Evolutionary conservation across 2,888 invertebrate species (phyloP).

Genomic region (Melinaea menophilus): DNA sequence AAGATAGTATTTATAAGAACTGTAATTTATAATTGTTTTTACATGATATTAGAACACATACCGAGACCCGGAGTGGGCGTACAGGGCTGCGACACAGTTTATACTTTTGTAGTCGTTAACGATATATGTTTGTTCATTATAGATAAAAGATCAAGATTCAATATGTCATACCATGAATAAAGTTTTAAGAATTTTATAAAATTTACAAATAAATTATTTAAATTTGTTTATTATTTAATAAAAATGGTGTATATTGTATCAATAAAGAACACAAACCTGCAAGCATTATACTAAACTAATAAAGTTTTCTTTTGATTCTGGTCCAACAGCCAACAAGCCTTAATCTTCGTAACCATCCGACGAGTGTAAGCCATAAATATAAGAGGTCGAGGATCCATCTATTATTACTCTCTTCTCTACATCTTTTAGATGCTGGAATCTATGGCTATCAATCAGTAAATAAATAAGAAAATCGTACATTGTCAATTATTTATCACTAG

Average conservation of each 20-base stretch:
- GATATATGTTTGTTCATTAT: too few relatives aligned
- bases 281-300: constrained; percentile 87
- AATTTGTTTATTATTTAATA: too few relatives aligned
- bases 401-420: constrained; percentile 46
- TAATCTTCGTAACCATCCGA: constrained; percentile 79
- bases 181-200: too few relatives aligned
- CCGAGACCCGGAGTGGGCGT: too few relatives aligned
- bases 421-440: constrained; percentile 74
- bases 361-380: constrained; percentile 76
- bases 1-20: too few relatives aligned
- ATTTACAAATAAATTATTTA: too few relatives aligned
- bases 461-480: neutral
- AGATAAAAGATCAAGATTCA: too few relatives aligned
- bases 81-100: too few relatives aligned
- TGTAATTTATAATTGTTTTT: too few relatives aligned
- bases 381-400: constrained; percentile 77
- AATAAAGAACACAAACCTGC: constrained; percentile 79
- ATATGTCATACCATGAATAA: too few relatives aligned
- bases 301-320: constrained; percentile 87
- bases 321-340: constrained; percentile 94
- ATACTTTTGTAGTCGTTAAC: too few relatives aligned
- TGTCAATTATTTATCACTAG: constrained; percentile 47
- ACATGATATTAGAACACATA: too few relatives aligned
- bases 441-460: constrained; percentile 22
- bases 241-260: neutral